Evolutionary conservation across 2,888 invertebrate genomes (phyloP), one percentile per base, ranked within the genome.

Genomic region (Spilosoma lubricipeda): DNA sequence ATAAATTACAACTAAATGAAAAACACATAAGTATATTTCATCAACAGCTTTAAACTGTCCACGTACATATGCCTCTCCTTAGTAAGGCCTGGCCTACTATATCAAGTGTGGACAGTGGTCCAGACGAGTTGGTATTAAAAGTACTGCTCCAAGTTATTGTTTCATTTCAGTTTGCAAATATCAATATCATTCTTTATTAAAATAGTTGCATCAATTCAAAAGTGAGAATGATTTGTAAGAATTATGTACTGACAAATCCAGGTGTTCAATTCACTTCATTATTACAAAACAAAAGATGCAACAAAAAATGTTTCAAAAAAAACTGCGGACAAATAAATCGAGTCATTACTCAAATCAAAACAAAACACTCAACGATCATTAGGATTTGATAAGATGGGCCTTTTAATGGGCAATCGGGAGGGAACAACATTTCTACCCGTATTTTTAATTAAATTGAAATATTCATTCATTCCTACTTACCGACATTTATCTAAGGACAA

Each of bases 381-480:
- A 83, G 75, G 84, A 83, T 83, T 87, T 87, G 87, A 86, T 83
- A 87, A 86, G 85, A 87, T 83, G 86, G 80, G 84, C 79, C 69
- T 84, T 83, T 85, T 82, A 88, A 89, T 81, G 82, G 86, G 82
- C 88, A 87, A 89, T 87, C 83, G 76, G 68, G 77, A 76, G 75
- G 65, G 72, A 90, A 90, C 90, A 91, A 89, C 88, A 90, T 91
- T 88, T 89, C 86, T 80, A 84, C 85, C 86, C 87, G 87, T 90
- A 90, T 92, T 93, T 94, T 93, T 93, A 93, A 94, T 94, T 94
- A 93, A 94, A 94, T 92, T 91, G 90, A 93, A 94, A 93, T 93
- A 92, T 92, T 94, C 91, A 88, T 91, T 90, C 89, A 88, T 90
- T 89, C 87, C 87, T 90, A 89, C 90, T 92, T 89, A 88, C 89